Base-by-base conservation (phyloP, 2,888 invertebrate genomes). In the Pseudococcus viburni region DNA sequence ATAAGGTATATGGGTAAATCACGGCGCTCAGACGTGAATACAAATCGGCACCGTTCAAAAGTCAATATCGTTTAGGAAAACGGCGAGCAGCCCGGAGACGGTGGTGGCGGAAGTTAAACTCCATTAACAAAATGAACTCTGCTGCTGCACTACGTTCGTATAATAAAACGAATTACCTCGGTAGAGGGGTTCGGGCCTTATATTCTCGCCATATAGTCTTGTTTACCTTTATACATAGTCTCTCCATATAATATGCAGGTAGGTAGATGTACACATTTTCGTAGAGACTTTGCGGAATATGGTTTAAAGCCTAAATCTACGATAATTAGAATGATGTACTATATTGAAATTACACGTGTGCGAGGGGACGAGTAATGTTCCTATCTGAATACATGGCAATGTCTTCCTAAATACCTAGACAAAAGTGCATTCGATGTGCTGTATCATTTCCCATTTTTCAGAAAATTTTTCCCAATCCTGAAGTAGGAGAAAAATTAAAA, bases 1-100 rank as follows among this genome's bases (percentile, higher is more conserved):
- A 73, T 4, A 73, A 26, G 33, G 33, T 33, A 33, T 73, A 73
- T 15, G 68, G 68, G 68, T 33, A 73, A 73, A 73, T 73, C 68
- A 73, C 68, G 68, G 26, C 33, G 33, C 33, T 73, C 68, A 73
- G 68, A 73, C 68, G 68, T 73, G 68, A 73, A 73, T 73, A 73
- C 68, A 73, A 73, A 73, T 73, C 68, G 68, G 33, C 68, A 73
- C 68, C 68, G 26, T 73, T 73, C 68, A 73, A 73, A 73, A 73
- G 68, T 73, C 68, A 73, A 73, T 73, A 73, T 73, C 68, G 33
- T 73, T 59, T 19, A 59, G 59, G n/a, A 59, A 19, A 59, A 59
- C 11, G 11, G 59, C 51, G 59, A 59, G 59, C 7, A 9, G 19
- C 59, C 26, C 26, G 59, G 59, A 5, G 19, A 59, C 22, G 68